Percentiles rank a stretch among this genome's conserved stretches.
Conservation (phyloP, 2,113 vertebrate genomes). For the Hemicordylus capensis region DNA sequence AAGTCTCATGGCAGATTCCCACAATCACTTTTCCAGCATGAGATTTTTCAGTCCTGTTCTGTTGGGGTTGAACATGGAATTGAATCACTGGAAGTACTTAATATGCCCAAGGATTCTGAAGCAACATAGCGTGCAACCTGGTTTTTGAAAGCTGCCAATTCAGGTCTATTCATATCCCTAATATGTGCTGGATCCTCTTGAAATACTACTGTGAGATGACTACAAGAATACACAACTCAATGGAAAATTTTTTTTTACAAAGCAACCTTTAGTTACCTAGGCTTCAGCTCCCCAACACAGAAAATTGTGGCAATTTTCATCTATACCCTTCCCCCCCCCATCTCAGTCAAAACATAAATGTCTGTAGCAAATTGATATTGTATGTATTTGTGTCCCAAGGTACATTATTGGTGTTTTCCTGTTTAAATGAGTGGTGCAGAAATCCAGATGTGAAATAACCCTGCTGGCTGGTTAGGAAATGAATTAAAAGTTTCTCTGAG, state of each 20-base stretch:
- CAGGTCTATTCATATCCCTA: not conserved
- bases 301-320: not conserved
- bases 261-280: not conserved
- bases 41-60: not conserved
- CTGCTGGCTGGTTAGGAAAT: not conserved
- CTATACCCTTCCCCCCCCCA: not conserved
- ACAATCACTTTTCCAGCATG: not conserved
- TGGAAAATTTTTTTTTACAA: not conserved
- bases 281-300: not conserved
- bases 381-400: not conserved
- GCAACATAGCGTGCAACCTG: not conserved
- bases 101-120: not conserved
- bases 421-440: not conserved
- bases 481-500: not conserved
- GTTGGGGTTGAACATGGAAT: not conserved
- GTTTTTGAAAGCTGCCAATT: not conserved
- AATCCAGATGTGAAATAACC: constrained; percentile 4
- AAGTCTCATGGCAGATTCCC: not conserved
- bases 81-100: not conserved
- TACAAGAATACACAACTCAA: not conserved
- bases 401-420: not conserved
- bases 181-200: not conserved
- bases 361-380: not conserved
- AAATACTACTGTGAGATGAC: not conserved
- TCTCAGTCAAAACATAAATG: not conserved